Base-by-base conservation (phyloP, 2,113 vertebrate species). In the Muscicapa adusta region DNA sequence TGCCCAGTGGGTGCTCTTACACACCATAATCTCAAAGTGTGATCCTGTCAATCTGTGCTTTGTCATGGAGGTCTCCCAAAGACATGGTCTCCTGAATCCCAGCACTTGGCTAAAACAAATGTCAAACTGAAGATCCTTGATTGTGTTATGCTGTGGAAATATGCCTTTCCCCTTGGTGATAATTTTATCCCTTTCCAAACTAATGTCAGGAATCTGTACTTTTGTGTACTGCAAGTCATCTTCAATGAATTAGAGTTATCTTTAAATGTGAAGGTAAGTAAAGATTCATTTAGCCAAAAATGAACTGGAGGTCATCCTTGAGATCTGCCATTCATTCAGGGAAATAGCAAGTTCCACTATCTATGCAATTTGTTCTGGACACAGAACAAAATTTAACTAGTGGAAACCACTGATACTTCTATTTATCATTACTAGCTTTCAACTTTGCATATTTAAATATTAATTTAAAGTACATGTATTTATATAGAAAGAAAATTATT, bases 1-100 rank as follows among this genome's bases (percentile, higher is more conserved):
- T 33, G 70, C 67, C 57, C 66, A 31, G 22, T 56, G 20, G 7
- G 15, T 84, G 56, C n/a, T 84, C 60, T 58, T 66, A 22, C 33
- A 24, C 38, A 66, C 33, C 16, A 43, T 53, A n/a, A 40, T 36
- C 10, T 60, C 14, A 0, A 10, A 50, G 53, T 29, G 34, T 45
- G 60, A 51, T 29, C 33, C 14, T 62, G 26, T 31, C 42, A 84
- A 67, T 12, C 26, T 40, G 11, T 57, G 13, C 48, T 62, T 66
- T 5, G 0, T 77, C 7, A 2, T 10, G 11, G 18, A 26, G 14
- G 16, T 8, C 40, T 85, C 51, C 26, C 1, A 5, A 36, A 72
- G 29, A 33, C 5, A 12, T 5, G 2, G 8, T 25, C 17, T 19
- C 17, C 9, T 4, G 5, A 43, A 42, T 71, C 20, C 47, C 26